Evolutionary conservation across 2,113 vertebrate genomes (phyloP), one percentile per base, ranked within the genome.

Genomic region (Epinephelus fuscoguttatus): DNA sequence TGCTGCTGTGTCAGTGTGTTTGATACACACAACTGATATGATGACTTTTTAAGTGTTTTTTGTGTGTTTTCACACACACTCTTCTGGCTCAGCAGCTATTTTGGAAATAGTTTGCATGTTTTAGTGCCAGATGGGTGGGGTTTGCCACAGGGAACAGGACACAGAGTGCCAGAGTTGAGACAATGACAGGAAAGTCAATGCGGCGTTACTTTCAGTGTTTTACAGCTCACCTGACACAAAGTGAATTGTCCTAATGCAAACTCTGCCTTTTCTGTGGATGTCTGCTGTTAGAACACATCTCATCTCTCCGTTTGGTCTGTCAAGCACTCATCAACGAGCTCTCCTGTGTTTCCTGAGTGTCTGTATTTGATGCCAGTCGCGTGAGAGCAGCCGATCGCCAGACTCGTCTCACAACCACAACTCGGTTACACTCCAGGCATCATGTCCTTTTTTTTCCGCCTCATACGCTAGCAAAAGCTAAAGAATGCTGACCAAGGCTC

Each of bases 351-450:
- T 79, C 67, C 67, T 67, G n/a, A 14, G 14, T 17, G 6, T 63
- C 15, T 42, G 14, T 10, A 7, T 74, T 57, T 30, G 3, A 25
- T 88, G 80, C 72, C 86, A 6, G 67, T 71, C n/a, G 86, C 82
- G 73, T 91, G 88, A 88, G 82, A 88, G 80, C 74, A 12, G n/a
- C 45, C 40, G 25, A 25, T 87, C 25, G 9, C 18, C 70, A 60
- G 69, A 23, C 70, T 19, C 25, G 60, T 82, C 84, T 80, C 74
- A 50, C 70, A 85, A 79, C 85, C 86, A 56, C 87, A 85, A 13
- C 71, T 84, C 87, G 80, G 75, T 89, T 14, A 13, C 4, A 2
- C 60, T 92, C 80, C 87, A 91, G 66, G 33, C 52, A 60, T 53
- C 60, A 78, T 79, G 84, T 84, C 59, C 61, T 30, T 27, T 70